Evolutionary conservation across 2,797 vertebrate genomes (phyloP).

Genomic region (Fratercula arctica): DNA sequence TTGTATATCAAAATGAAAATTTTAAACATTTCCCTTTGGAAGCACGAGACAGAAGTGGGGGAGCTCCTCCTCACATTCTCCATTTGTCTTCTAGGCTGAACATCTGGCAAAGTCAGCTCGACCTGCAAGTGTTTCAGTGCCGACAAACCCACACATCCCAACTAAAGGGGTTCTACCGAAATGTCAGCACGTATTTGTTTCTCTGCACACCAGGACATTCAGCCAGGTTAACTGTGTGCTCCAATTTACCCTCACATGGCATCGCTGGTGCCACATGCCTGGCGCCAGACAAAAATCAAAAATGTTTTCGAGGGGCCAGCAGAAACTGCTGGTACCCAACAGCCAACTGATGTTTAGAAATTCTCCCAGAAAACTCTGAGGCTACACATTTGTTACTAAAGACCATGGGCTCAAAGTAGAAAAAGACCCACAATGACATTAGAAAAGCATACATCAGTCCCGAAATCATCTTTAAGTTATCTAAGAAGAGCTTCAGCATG

Average conservation of each 20-base stretch:
- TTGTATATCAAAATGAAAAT: neutral
- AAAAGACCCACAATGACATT: neutral
- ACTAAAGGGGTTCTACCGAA: neutral
- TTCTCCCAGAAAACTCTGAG: neutral
- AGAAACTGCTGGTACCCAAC: neutral
- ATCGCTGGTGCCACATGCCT: neutral
- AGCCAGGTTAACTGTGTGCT: neutral
- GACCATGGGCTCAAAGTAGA: neutral
- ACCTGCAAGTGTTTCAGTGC: neutral
- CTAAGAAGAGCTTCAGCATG: neutral
- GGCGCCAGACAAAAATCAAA: neutral
- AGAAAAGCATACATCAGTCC: neutral
- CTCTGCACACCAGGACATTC: neutral
- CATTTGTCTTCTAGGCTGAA: neutral
- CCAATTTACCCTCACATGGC: neutral
- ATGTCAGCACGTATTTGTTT: neutral
- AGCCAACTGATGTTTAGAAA: neutral
- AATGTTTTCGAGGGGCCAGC: neutral
- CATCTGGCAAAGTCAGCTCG: neutral
- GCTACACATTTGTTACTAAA: neutral
- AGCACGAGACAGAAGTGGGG: neutral
- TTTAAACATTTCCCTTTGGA: neutral
- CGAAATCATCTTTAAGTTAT: neutral
- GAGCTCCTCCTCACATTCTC: neutral
- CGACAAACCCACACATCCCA: neutral